Conservation (phyloP, 2,113 vertebrate genomes). For the Neolamprologus variostigma region DNA sequence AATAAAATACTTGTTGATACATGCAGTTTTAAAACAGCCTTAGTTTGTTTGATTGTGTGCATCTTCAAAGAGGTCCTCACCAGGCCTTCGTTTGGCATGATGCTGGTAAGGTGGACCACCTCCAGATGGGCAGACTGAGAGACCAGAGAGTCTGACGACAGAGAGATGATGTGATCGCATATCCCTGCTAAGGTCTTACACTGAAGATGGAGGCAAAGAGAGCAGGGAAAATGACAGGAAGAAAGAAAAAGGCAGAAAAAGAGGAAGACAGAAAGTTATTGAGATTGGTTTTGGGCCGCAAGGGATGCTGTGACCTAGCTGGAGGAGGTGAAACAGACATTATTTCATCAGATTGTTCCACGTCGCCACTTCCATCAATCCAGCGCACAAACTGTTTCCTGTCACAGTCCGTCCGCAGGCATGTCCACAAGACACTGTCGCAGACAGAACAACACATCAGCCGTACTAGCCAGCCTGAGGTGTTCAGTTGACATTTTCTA, state of each 20-base stretch:
- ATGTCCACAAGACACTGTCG: conserved; percentile 28
- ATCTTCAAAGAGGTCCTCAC: conserved; percentile 63
- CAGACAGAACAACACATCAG: conserved; percentile 31
- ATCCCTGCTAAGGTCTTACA: conserved; percentile 92
- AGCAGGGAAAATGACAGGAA: neutral
- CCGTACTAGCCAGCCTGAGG: neutral
- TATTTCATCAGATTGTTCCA: conserved; percentile 61
- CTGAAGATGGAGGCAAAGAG: conserved; percentile 59
- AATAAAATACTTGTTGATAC: neutral
- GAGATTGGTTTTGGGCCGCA: conserved; percentile 43
- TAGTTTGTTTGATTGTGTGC: neutral
- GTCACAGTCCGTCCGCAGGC: conserved; percentile 43
- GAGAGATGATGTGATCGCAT: conserved; percentile 89
- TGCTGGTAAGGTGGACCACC: conserved; percentile 80
- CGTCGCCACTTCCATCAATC: conserved; percentile 45
- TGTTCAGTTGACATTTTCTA: conserved; percentile 13
- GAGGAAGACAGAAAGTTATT: conserved; percentile 39
- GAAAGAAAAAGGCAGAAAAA: neutral
- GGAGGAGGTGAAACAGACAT: conserved; percentile 57
- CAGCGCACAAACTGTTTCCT: conserved; percentile 50
- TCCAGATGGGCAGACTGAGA: conserved; percentile 83
- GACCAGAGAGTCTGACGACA: conserved; percentile 86
- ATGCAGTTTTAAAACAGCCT: neutral
- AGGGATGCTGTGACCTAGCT: conserved; percentile 52
- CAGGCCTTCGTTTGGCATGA: conserved; percentile 86